Evolutionary conservation across 2,888 invertebrate genomes (phyloP).

Genomic region (Ectemnius cavifrons): DNA sequence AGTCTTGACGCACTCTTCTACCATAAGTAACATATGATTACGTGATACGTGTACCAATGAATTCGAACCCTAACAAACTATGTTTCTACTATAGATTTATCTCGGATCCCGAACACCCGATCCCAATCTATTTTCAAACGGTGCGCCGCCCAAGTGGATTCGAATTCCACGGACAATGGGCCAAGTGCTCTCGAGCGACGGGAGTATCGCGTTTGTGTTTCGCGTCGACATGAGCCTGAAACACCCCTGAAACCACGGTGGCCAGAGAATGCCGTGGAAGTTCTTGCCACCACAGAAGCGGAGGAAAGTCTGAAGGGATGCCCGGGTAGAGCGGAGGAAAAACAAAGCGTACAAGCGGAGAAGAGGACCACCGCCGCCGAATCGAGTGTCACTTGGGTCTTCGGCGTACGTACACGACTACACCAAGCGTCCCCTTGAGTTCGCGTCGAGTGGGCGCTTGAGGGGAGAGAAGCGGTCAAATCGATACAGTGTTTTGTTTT

Average conservation of each 20-base stretch:
- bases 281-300: neutral
- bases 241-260: no score
- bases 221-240: neutral
- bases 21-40: no score
- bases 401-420: slow-evolving; percentile 38
- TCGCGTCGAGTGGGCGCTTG: slow-evolving; percentile 55
- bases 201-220: neutral
- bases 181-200: neutral
- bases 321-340: slow-evolving; percentile 46
- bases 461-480: slow-evolving; percentile 60
- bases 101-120: no score
- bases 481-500: slow-evolving; percentile 68
- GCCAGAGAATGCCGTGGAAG: neutral
- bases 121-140: no score
- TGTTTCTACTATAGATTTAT: no score
- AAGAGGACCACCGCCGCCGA: slow-evolving; percentile 66
- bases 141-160: no score
- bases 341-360: slow-evolving; percentile 63
- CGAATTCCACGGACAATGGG: neutral
- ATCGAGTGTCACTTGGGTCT: slow-evolving; percentile 74
- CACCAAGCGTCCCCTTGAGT: slow-evolving; percentile 62
- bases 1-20: neutral
- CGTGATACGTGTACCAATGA: no score
- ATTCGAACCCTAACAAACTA: no score
- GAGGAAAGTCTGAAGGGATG: neutral